phyloP scores from a whole-genome alignment of 2,113 vertebrate genomes.

The Phrynosoma blainvillii region DNA sequence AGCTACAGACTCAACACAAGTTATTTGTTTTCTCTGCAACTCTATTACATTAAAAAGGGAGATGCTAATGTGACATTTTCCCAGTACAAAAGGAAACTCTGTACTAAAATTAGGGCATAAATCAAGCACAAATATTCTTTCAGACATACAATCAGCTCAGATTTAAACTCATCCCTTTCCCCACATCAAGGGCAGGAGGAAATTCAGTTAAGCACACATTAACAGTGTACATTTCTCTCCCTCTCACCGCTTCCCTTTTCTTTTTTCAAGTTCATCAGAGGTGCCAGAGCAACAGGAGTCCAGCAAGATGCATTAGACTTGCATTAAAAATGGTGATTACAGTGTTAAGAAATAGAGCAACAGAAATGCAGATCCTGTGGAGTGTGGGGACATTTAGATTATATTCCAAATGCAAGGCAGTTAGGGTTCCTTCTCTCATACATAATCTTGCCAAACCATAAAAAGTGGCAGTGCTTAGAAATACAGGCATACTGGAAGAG shows the following conservation, averaged over 20 bases:
- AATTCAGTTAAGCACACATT: slow-evolving; percentile 39
- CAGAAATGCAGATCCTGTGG: slow-evolving; percentile 53
- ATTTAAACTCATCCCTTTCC: slow-evolving; percentile 63
- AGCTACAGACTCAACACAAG: neutral
- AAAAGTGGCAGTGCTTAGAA: neutral
- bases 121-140: slow-evolving; percentile 73
- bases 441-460: neutral
- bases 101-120: slow-evolving; percentile 74
- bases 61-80: slow-evolving; percentile 77
- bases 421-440: neutral
- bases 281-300: slow-evolving; percentile 7
- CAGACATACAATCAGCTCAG: slow-evolving; percentile 65
- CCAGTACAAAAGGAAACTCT: slow-evolving; percentile 65
- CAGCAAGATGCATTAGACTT: slow-evolving; percentile 33
- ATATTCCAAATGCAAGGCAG: slow-evolving; percentile 20
- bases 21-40: slow-evolving; percentile 56
- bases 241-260: neutral
- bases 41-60: slow-evolving; percentile 50
- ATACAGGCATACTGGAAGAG: too few relatives aligned
- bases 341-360: slow-evolving; percentile 42
- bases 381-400: slow-evolving; percentile 37
- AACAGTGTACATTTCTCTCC: neutral
- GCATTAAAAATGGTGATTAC: slow-evolving; percentile 45
- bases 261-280: slow-evolving; percentile 12
- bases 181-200: slow-evolving; percentile 30